Evolutionary conservation across 2,113 vertebrate species (phyloP).

Genomic region (Brevimyrus niger): DNA sequence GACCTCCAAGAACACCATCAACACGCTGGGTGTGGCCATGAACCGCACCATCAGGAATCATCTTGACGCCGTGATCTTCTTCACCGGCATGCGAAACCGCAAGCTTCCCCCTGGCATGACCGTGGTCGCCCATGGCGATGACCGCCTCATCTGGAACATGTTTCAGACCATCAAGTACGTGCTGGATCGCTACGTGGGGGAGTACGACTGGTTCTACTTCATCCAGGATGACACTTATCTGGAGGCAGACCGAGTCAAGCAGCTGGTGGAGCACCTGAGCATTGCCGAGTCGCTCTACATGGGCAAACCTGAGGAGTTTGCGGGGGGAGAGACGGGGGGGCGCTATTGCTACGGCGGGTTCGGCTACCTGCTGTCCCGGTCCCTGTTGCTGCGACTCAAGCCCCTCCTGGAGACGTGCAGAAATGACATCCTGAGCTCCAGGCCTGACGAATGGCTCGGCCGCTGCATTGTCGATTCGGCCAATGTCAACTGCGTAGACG

Average conservation of each 20-base stretch:
- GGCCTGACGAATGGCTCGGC: conserved; percentile 91
- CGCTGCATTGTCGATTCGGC: conserved; percentile 89
- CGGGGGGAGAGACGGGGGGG: conserved; percentile 71
- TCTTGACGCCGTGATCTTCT: conserved; percentile 81
- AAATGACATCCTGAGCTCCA: conserved; percentile 83
- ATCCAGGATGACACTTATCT: conserved; percentile 84
- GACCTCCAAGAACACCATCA: conserved; percentile 82
- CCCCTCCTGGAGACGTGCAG: conserved; percentile 85
- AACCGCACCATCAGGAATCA: conserved; percentile 88
- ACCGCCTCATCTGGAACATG: conserved; percentile 90
- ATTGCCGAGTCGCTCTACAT: conserved; percentile 80
- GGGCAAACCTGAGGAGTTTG: conserved; percentile 81
- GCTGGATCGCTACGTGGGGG: conserved; percentile 73
- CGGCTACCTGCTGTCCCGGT: conserved; percentile 82
- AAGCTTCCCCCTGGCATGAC: conserved; percentile 87
- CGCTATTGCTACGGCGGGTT: conserved; percentile 84
- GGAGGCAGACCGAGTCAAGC: conserved; percentile 73
- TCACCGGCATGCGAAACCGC: conserved; percentile 75
- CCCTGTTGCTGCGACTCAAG: conserved; percentile 76
- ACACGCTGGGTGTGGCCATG: conserved; percentile 79
- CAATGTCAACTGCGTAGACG: conserved; percentile 67
- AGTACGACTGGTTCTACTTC: conserved; percentile 95
- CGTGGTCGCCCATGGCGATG: conserved; percentile 80
- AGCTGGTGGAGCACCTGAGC: conserved; percentile 79
- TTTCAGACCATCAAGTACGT: conserved; percentile 83